Base-by-base conservation (phyloP, 2,888 invertebrate genomes). In the Mesorhabditis spiculigera region DNA sequence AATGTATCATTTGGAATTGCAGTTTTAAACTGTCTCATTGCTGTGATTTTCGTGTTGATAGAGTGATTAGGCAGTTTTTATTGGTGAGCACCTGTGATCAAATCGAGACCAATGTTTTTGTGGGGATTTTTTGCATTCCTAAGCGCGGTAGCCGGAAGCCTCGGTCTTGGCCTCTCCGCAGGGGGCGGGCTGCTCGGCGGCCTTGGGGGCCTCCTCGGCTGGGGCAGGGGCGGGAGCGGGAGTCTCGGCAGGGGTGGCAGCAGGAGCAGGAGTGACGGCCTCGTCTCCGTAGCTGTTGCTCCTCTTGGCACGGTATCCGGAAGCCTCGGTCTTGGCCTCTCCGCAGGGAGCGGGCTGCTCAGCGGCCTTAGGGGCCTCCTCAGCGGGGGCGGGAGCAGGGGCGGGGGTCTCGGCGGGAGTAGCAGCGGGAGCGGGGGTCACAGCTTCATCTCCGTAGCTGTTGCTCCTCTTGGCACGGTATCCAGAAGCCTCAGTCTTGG, bases 401-500 rank as follows among this genome's bases (percentile, higher is more conserved):
- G 44, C 71, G 63, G 73, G 67, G 6, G 71, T 69, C 5, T 67
- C 68, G 13, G 75, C 72, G 58, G 75, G 69, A 61, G n/a, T n/a
- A n/a, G n/a, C n/a, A n/a, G 75, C 68, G 13, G 71, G 70, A 67
- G 75, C 68, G 5, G 71, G 76, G 43, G 76, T 75, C 10, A 78
- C 74, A 64, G 72, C 69, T 50, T 78, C 78, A 45, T 77, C 77
- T 72, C 77, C 77, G 67, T 79, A 79, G 45, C 72, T 70, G 72
- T 75, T 76, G 16, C 61, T 61, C 65, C 76, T 73, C 71, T 76
- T 75, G 73, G 68, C 67, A 63, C 75, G 71, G 71, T 75, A 75
- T 72, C 73, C 75, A 41, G 70, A 63, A 50, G 58, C 58, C 58
- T 50, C 58, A 3, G 58, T 50, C 58, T 50, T 50, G 58, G 58